phyloP scores from a whole-genome alignment of 2,888 invertebrate genomes.

The Geophilus truncorum region DNA sequence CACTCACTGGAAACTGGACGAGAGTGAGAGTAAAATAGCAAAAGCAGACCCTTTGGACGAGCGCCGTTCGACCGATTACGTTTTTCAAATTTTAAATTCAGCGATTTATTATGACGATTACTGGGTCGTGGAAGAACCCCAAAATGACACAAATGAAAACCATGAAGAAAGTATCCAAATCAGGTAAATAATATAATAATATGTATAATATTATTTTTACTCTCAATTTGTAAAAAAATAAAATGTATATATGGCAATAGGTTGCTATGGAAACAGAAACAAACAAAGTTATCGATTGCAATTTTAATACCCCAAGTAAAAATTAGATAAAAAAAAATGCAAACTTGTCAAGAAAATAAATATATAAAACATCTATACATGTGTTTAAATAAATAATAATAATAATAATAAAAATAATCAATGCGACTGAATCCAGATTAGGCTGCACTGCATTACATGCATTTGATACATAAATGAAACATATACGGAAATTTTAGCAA shows the following conservation, averaged over 20 bases:
- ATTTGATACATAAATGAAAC: too few species aligned
- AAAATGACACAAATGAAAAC: background rate
- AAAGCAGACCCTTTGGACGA: background rate
- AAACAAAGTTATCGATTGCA: background rate
- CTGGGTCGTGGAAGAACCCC: background rate
- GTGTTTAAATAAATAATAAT: background rate
- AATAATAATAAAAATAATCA: background rate
- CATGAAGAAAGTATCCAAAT: background rate
- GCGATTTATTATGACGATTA: background rate
- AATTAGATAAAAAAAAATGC: too few species aligned
- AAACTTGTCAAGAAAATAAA: too few species aligned
- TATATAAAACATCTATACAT: too few species aligned
- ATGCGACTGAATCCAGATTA: too few species aligned
- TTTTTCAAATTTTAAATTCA: constrained; percentile 8
- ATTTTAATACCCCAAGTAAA: too few species aligned
- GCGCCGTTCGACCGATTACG: background rate
- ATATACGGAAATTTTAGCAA: too few species aligned
- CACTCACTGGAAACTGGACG: background rate
- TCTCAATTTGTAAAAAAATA: too few species aligned
- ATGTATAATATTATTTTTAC: too few species aligned
- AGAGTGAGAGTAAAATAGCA: background rate
- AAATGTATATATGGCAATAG: too few species aligned
- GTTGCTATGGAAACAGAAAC: background rate
- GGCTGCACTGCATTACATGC: too few species aligned
- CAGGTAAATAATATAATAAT: too few species aligned